These are phyloP conservation scores for Datnioides undecimradiatus DNA, from an alignment of 2,113 vertebrate species.

Conservation along the genomic window DNA sequence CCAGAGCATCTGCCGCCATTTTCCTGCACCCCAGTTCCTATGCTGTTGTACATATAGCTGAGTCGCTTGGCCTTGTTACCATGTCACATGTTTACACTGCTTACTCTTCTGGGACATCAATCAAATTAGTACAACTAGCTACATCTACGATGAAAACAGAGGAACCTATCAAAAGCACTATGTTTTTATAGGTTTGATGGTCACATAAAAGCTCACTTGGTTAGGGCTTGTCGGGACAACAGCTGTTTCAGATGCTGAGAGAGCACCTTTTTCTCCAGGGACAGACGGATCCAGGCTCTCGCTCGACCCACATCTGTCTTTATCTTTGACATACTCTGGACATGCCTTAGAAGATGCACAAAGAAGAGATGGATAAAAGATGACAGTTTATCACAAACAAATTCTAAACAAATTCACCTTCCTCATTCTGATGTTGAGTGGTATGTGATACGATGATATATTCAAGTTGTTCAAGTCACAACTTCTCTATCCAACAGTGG, in stretches of 20 bases:
- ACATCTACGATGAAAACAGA: background rate
- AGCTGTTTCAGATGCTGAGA: constrained; percentile 95
- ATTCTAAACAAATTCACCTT: background rate
- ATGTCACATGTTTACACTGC: too few species aligned
- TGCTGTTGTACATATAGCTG: too few species aligned
- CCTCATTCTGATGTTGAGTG: background rate
- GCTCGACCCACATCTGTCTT: constrained; percentile 95
- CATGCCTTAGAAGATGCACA: constrained; percentile 83
- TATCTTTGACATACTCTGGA: constrained; percentile 95
- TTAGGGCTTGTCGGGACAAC: constrained; percentile 89
- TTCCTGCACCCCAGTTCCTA: too few species aligned
- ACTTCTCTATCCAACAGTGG: too few species aligned
- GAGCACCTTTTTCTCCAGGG: constrained; percentile 94
- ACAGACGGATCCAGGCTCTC: constrained; percentile 94
- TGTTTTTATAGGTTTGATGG: background rate
- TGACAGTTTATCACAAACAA: background rate
- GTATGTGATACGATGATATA: too few species aligned
- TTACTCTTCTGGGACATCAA: background rate
- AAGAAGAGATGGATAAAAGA: background rate
- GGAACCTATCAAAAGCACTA: background rate
- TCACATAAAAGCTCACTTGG: constrained; percentile 84
- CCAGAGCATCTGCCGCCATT: too few species aligned
- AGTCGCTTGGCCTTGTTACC: too few species aligned
- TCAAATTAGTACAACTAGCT: background rate
- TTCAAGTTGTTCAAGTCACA: too few species aligned